phyloP scores from a whole-genome alignment of 2,888 invertebrate genomes.

The Cheilosia variabilis region DNA sequence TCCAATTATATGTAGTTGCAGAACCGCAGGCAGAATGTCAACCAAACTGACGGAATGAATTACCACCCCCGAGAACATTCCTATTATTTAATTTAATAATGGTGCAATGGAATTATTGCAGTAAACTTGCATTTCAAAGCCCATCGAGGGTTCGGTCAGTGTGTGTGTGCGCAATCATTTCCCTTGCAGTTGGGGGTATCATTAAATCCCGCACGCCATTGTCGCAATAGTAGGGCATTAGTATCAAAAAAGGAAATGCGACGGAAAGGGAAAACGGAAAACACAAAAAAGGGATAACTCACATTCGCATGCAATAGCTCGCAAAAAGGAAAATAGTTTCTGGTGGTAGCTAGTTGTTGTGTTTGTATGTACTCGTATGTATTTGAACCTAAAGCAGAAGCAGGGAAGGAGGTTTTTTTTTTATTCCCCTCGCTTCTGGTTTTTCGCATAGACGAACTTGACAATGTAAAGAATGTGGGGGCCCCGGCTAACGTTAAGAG shows the following conservation, averaged over 20 bases:
- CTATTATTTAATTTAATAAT: conserved; percentile 21
- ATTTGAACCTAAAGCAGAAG: conserved; percentile 26
- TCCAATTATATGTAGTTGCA: conserved; percentile 18
- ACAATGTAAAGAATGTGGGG: background rate
- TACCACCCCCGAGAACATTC: conserved; percentile 9
- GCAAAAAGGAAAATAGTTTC: conserved; percentile 1
- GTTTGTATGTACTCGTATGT: background rate
- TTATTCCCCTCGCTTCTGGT: too few relatives aligned
- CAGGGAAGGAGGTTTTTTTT: conserved; percentile 6
- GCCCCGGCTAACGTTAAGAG: background rate
- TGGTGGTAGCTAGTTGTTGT: conserved; percentile 6
- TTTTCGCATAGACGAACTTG: conserved; percentile 16
- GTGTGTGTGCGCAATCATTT: background rate
- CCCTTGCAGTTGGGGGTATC: background rate
- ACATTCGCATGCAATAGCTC: conserved; percentile 21
- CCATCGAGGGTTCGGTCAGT: background rate
- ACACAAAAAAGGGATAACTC: conserved; percentile 35
- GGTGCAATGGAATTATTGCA: background rate
- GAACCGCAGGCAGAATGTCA: conserved; percentile 24
- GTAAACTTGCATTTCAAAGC: conserved; percentile 21
- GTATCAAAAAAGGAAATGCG: conserved; percentile 53
- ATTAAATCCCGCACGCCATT: background rate
- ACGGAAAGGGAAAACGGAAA: conserved; percentile 64
- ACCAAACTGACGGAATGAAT: conserved; percentile 23
- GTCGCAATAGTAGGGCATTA: conserved; percentile 1